Base-by-base conservation (phyloP, 2,888 invertebrate genomes). In the Maniola hyperantus region DNA sequence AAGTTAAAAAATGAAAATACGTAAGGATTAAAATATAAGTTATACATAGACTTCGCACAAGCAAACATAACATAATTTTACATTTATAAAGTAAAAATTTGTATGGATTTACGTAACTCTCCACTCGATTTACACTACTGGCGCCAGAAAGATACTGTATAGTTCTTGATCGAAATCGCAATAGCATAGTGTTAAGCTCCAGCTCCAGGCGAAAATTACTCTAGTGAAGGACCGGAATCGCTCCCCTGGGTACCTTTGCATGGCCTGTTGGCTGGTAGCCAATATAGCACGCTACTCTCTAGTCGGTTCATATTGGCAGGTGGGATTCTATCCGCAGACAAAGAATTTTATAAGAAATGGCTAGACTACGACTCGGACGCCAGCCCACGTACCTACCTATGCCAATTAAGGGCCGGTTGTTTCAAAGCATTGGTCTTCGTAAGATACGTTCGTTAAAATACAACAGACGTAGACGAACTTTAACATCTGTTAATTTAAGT, bases 161-260 rank as follows among this genome's bases (percentile, higher is more conserved):
- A 20, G 33, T 51, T 10, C 26, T 33, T 26, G 26, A 51, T 51
- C 11, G 33, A 51, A 51, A 33, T 11, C 13, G 26, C 51, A 33
- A 51, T 26, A 51, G 26, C 26, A 13, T 33, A 33, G 48, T 15
- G 18, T 42, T 26, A 39, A 39, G 48, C 48, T 48, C 4, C 11
- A 10, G 20, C 15, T 42, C 42, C 7, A 39, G 39, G 57, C 42
- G 57, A 57, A 20, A 26, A 57, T 57, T 57, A 20, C 42, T 42
- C 39, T 18, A 39, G 20, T 10, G 42, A 57, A 42, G 57, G 18
- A 57, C 42, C 42, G 20, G 57, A 57, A 57, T 20, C 20, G 57
- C 6, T 42, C 42, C 57, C 39, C 20, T 6, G 42, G 39, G 57
- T 42, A 18, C 57, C 39, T 13, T 54, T 34, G 15, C 33, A 26